Base-by-base conservation (phyloP, 2,797 vertebrate genomes). In the Coregonus suidteri region DNA sequence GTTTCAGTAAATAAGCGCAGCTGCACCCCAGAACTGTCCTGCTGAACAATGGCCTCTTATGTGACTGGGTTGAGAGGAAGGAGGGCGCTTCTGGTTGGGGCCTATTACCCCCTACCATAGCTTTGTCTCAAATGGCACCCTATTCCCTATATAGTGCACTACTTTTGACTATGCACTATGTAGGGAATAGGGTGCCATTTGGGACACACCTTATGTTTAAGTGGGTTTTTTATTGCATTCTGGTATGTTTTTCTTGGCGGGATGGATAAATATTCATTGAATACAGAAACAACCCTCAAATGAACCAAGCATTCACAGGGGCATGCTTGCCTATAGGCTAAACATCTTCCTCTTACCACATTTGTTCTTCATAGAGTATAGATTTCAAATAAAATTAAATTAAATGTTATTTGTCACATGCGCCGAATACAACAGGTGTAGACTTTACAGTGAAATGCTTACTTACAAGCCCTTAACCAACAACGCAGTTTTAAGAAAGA, bases 11-110 rank as follows among this genome's bases (percentile, higher is more conserved):
- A 84, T 62, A 84, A 84, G 78, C 82, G 79, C 86, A 91, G 88
- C 89, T 88, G 89, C 82, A 82, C 79, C 52, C 79, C 80, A 75
- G 75, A 80, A 75, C 81, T 73, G 81, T 85, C 84, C 80, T 15
- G 56, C 77, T 25, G 73, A 91, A 92, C 92, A 92, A 92, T 88
- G 67, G 79, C 2, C 74, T 79, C 84, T 86, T 87, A 71, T 91
- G 76, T 82, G 70, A 53, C 67, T 7, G 53, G 37, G 35, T 59
- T 25, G 56, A 52, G 41, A 81, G 78, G 81, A 83, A 80, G 79
- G 80, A 84, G 62, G 0, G 51, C 80, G 0, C 82, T 74, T 81
- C 81, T 83, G 83, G 71, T 75, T 66, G 69, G 59, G 79, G 82
- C 75, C 53, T 18, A 53, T 18, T 71, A 47, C 7, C 20, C 59